Conservation (phyloP, 2,113 vertebrate genomes). For the Suncus etruscus region DNA sequence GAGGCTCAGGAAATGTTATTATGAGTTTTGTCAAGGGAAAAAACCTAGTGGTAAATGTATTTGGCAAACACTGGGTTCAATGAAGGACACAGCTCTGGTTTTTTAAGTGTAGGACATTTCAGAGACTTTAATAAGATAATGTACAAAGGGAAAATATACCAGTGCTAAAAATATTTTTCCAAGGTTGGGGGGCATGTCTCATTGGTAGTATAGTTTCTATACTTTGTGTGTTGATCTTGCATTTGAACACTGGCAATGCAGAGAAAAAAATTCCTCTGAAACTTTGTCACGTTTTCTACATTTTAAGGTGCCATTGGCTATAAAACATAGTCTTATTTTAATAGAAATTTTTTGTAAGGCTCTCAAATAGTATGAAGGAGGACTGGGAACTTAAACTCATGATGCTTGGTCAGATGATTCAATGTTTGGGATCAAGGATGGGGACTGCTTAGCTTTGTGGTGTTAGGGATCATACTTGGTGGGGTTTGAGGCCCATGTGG, state of each 20-base stretch:
- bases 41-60: neutral
- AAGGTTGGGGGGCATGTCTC: neutral
- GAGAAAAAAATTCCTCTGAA: neutral
- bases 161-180: constrained; percentile 26
- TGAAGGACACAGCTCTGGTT: neutral
- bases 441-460: too few relatives aligned
- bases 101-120: constrained; percentile 1
- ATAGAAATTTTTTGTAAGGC: neutral
- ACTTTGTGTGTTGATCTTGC: too few relatives aligned
- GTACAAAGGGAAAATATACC: neutral
- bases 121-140: constrained; percentile 6
- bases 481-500: too few relatives aligned
- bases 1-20: neutral
- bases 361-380: too few relatives aligned
- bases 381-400: too few relatives aligned
- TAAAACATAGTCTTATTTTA: constrained; percentile 14
- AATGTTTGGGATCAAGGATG: too few relatives aligned
- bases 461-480: too few relatives aligned
- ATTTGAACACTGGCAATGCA: too few relatives aligned
- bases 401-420: too few relatives aligned
- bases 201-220: too few relatives aligned
- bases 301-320: constrained; percentile 19
- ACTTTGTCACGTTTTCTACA: neutral
- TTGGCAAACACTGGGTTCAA: constrained; percentile 26
- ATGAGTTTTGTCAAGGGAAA: constrained; percentile 1